Evolutionary conservation across 2,888 invertebrate species (phyloP), one percentile per base, ranked within the genome.

Genomic region (Epirrhoe alternata): DNA sequence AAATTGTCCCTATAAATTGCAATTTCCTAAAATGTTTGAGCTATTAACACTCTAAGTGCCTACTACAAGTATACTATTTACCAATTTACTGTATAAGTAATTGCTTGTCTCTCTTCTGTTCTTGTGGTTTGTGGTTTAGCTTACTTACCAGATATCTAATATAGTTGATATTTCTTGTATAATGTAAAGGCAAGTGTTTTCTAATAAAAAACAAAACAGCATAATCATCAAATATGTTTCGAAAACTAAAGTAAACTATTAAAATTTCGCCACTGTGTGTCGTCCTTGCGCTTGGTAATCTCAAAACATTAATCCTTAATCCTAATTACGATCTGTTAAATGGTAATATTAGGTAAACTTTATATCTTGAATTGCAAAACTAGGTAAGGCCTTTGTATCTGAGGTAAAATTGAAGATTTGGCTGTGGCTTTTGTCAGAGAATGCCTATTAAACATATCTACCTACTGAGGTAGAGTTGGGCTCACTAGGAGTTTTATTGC

Each of bases 261-360:
- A 47, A 60, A 58, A 45, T 61, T 64, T 57, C 60, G 30, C 51
- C 47, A 61, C 52, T 33, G 31, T 56, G 54, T 56, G 8, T 47
- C n/a, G 67, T 63, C 68, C 63, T 65, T 64, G 64, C 61, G 61
- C 59, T 53, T 65, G 33, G 64, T 62, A 69, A 76, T 75, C 70
- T 74, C 69, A 68, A 66, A 71, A 63, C 63, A 62, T 70, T 68
- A 68, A 73, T 73, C 75, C 76, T 76, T 74, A 74, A 78, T 77
- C 73, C 75, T 78, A 77, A 74, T 77, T 68, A 73, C 67, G 64
- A 64, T 66, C 58, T 71, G 66, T 71, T 55, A 53, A 62, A 68
- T 71, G 24, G 24, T 24, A 59, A 72, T 67, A 75, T 68, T 68
- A n/a, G n/a, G n/a, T n/a, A 45, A 45, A 16, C 14, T 47, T 47